Evolutionary conservation across 2,797 vertebrate genomes (phyloP), one percentile per base, ranked within the genome.

Genomic region (Melanotaenia maccullochi): DNA sequence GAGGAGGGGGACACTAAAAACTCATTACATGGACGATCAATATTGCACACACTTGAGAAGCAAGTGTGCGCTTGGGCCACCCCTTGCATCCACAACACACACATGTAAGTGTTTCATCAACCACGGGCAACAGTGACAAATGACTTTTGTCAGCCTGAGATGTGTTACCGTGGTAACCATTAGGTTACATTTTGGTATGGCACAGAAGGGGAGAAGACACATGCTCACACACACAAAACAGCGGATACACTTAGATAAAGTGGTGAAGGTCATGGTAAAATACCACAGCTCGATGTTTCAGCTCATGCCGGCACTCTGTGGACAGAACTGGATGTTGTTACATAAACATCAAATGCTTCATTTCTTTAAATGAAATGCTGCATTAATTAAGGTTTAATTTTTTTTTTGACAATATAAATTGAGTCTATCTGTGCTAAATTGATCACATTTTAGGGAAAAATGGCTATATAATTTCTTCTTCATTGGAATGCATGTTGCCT

Each of bases 21-120:
- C 89, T 92, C 91, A 92, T 92, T 92, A 93, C 92, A 93, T 90
- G 90, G 90, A 90, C 87, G 85, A 93, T 93, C 92, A 90, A 93
- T 93, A 92, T 85, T 89, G 83, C 88, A 83, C 89, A 89, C 90
- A 91, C 85, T 91, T 84, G 79, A 89, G 85, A 80, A 76, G 75
- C 67, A 64, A 60, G 65, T 68, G 70, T 73, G 65, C 32, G 70
- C 16, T 30, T 67, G 78, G 62, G 35, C 66, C 38, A 20, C 33
- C 51, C n/a, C 38, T 63, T 18, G 42, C 69, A 75, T 72, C 66
- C 75, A 64, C 73, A 67, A 73, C 78, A 44, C 33, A 65, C 62
- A 71, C 57, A 54, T 14, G 51, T 38, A 36, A 28, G 68, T 65
- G 57, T 87, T 87, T 83, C 84, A 83, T 88, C 73, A 84, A 66